Conservation (phyloP, 2,797 vertebrate genomes). For the Pseudocheirus occidentalis region DNA sequence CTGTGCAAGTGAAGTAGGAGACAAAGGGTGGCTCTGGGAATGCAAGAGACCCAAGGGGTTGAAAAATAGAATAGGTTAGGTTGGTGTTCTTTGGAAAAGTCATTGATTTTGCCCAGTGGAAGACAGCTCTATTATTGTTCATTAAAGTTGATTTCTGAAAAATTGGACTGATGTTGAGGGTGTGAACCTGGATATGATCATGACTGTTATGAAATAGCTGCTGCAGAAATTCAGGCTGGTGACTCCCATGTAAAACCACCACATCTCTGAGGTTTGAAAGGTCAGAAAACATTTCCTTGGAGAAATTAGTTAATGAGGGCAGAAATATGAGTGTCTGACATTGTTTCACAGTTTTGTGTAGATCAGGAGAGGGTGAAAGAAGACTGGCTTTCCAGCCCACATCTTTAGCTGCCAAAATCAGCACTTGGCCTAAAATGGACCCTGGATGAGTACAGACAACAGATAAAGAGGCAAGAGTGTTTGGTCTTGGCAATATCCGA, state of each 20-base stretch:
- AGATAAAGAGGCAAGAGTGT: constrained; percentile 71
- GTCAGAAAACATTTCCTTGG: constrained; percentile 66
- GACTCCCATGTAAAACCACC: constrained; percentile 83
- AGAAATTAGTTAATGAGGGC: constrained; percentile 80
- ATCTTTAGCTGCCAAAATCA: constrained; percentile 70
- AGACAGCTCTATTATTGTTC: constrained; percentile 78
- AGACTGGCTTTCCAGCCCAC: constrained; percentile 74
- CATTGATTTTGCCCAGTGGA: constrained; percentile 86
- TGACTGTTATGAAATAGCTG: constrained; percentile 66
- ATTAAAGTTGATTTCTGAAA: constrained; percentile 88
- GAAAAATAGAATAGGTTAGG: constrained; percentile 83
- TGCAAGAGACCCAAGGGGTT: constrained; percentile 67
- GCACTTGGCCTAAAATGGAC: constrained; percentile 73
- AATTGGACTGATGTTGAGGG: constrained; percentile 82
- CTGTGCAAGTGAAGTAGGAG: constrained; percentile 84
- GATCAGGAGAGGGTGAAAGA: neutral
- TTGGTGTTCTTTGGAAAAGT: constrained; percentile 72
- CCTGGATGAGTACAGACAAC: constrained; percentile 76
- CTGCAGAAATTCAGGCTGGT: constrained; percentile 58
- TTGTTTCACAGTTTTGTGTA: constrained; percentile 44
- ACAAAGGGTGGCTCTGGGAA: constrained; percentile 7
- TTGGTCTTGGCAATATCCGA: constrained; percentile 78
- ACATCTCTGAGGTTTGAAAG: constrained; percentile 81
- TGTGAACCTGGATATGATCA: constrained; percentile 83
- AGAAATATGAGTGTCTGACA: constrained; percentile 86